Evolutionary conservation across 2,797 vertebrate genomes (phyloP), one percentile per base, ranked within the genome.

Genomic region (Zalophus californianus): DNA sequence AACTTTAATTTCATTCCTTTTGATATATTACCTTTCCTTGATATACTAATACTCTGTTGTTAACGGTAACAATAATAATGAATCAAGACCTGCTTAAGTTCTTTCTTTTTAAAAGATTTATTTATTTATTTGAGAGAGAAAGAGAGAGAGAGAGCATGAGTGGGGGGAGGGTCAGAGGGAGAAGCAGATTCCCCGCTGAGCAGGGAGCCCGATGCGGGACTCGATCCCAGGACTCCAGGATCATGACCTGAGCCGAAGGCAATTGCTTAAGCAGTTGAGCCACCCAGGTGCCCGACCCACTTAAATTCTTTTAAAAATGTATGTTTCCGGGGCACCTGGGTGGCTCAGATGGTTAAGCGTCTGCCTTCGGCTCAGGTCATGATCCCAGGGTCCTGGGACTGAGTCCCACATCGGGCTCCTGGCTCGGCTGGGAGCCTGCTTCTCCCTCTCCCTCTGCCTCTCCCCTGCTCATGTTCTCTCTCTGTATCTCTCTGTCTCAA

Each of bases 1-100:
- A 0, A 88, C 9, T 92, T 94, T 41, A 86, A 94, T 88, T 86
- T 90, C 54, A 78, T 72, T 88, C 14, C 48, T 78, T 94, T 68
- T 38, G 91, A 64, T 60, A 15, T 41, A 73, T 20, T 62, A 35
- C 50, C 44, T 95, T 95, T 73, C 41, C 44, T 18, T 32, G 44
- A 50, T 5, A 80, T 93, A 44, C 75, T 92, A 35, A 77, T 78
- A 77, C 35, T 62, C 44, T 88, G 16, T 56, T 90, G 29, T 79
- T 94, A 85, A 62, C 77, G 23, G 58, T 54, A 91, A 72, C 14
- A 92, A 89, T 29, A 25, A 86, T 41, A 21, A 80, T 29, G 66
- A 94, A 70, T 77, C n/a, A 52, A 38, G 95, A 56, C 12, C 12
- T 20, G 58, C 38, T 80, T 72, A 82, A 94, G 80, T 58, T 91